Percentiles rank a stretch among this genome's conserved stretches.
Evolutionary conservation across 1,140 invertebrate genomes (phyloP).

Genomic region (Anastrepha obliqua): DNA sequence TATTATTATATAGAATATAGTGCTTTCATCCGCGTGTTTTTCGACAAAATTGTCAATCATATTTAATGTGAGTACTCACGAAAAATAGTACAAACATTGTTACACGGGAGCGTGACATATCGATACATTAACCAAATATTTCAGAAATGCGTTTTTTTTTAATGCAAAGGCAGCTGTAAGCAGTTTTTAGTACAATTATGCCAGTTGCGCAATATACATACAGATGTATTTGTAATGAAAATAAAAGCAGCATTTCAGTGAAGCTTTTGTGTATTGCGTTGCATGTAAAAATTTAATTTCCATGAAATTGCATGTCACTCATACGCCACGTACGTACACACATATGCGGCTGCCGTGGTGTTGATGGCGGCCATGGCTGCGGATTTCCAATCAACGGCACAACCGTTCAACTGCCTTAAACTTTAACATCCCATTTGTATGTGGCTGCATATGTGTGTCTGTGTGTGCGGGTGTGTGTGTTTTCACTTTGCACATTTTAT

Average conservation of each 20-base stretch:
- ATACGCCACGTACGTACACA: slow-evolving; percentile 12
- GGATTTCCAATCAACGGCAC: slow-evolving; percentile 30
- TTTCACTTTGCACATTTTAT: background rate
- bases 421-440: background rate
- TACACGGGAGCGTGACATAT: too few species aligned
- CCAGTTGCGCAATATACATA: background rate
- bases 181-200: slow-evolving; percentile 5
- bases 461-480: background rate
- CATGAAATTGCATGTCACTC: slow-evolving; percentile 50
- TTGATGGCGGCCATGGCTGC: background rate
- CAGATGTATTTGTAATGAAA: background rate
- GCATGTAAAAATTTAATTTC: slow-evolving; percentile 51
- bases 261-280: background rate
- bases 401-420: slow-evolving; percentile 2
- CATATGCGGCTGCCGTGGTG: background rate
- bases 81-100: too few species aligned
- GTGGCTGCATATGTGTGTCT: background rate
- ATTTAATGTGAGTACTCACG: too few species aligned
- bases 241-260: background rate
- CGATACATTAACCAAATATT: background rate
- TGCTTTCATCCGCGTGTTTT: too few species aligned
- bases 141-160: background rate
- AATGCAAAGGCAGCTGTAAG: background rate
- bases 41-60: too few species aligned
- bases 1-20: too few species aligned